Base-by-base conservation (phyloP, 2,797 vertebrate genomes). In the Atherinosoma microstoma region DNA sequence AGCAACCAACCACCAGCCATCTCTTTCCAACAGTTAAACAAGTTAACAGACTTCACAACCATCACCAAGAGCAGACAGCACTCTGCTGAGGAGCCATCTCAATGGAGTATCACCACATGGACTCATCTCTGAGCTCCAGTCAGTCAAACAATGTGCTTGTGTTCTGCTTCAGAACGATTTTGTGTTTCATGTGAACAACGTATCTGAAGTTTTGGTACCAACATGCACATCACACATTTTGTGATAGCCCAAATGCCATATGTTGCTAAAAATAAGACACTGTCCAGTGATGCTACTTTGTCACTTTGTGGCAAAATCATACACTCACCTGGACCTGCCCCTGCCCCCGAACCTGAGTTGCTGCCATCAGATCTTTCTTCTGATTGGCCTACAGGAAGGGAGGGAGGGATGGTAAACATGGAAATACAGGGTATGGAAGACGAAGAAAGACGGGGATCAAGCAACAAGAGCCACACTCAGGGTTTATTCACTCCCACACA, bases 331-430 rank as follows among this genome's bases (percentile, higher is more conserved):
- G 93, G 92, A 85, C 93, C 92, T 80, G 93, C 70, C 91, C 91
- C 93, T 60, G 94, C 86, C 92, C 92, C 91, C 88, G 94, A 90
- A 94, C 88, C 94, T 94, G 93, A 93, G 92, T 84, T 89, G 93
- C 92, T 94, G 92, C 93, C 91, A 82, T 95, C 94, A 93, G 94
- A 93, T 92, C 92, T 93, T 71, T 94, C 94, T 90, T 96, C 95
- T 95, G 94, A 94, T 87, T 96, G 95, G 92, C 95, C 95, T 96
- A 94, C 89, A 91, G 91, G 91, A 57, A 90, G 85, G 93, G 92
- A 93, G 90, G 91, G 92, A 94, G 87, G 94, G 93, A 93, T 89
- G 93, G 88, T 90, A 86, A 91, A 91, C 84, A 90, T 93, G 83
- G 90, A 91, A 93, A 91, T 76, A 90, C 45, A 87, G 57, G 82